Percentiles rank a stretch among this genome's conserved stretches.
phyloP scores from a whole-genome alignment of 2,797 vertebrate species.

The Chaetodon trifasciatus region DNA sequence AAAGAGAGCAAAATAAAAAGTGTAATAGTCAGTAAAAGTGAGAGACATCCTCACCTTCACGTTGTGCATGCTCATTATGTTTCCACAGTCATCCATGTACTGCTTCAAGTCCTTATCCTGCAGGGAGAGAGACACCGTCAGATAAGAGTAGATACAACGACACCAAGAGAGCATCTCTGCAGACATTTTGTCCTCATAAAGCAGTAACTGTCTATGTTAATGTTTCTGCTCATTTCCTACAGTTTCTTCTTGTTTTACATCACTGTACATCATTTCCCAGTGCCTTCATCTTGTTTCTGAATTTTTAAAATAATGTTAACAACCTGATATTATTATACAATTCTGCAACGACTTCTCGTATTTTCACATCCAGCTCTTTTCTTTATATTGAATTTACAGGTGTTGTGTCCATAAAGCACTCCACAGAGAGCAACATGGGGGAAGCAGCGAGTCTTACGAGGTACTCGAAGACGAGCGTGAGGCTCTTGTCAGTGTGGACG shows the following conservation, averaged over 20 bases:
- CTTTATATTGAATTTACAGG: not conserved
- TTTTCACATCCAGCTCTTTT: not conserved
- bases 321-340: not conserved
- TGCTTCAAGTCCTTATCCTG: slow-evolving; percentile 99
- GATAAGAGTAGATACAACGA: not conserved
- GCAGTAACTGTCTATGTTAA: not conserved
- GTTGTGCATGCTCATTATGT: slow-evolving; percentile 99
- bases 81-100: slow-evolving; percentile 99
- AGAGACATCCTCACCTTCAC: slow-evolving; percentile 89
- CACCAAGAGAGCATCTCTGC: not conserved
- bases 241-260: too few species aligned
- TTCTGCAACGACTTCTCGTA: not conserved
- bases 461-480: slow-evolving; percentile 98
- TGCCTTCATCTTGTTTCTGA: too few species aligned
- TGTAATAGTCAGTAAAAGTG: not conserved
- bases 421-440: not conserved
- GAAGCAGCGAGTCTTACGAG: slow-evolving; percentile 86
- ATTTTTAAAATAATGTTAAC: too few species aligned
- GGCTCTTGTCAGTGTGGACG: slow-evolving; percentile 98
- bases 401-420: not conserved
- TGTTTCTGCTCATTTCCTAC: not conserved
- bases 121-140: slow-evolving; percentile 46
- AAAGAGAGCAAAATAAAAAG: slow-evolving; percentile 1
- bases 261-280: too few species aligned
- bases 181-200: not conserved